These are phyloP conservation scores for Epirrita christyi DNA, from an alignment of 2,888 invertebrate genomes.

Conservation along the genomic window DNA sequence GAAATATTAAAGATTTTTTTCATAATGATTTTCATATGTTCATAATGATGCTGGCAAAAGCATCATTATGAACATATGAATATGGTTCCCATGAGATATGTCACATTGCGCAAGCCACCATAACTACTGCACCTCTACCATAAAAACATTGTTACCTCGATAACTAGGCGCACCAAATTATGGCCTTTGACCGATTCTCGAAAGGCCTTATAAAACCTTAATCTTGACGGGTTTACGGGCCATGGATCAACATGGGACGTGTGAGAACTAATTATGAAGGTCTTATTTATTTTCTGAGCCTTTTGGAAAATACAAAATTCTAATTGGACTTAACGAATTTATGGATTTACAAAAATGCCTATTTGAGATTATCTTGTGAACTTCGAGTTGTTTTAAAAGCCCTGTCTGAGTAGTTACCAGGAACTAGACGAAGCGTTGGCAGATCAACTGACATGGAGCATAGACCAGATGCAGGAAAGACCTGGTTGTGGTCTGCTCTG, in stretches of 20 bases:
- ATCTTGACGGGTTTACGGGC: constrained; percentile 48
- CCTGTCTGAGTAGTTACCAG: too few species aligned
- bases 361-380: constrained; percentile 5
- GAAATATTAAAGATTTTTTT: too few species aligned
- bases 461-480: too few species aligned
- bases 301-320: constrained; percentile 30
- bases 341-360: constrained; percentile 24
- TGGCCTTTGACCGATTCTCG: constrained; percentile 25
- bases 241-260: constrained; percentile 44
- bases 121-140: constrained; percentile 18
- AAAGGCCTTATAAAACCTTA: constrained; percentile 37
- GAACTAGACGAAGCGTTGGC: too few species aligned
- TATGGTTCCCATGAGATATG: constrained; percentile 7
- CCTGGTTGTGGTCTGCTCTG: too few species aligned
- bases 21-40: too few species aligned
- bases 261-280: constrained; percentile 57
- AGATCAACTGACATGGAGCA: too few species aligned
- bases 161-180: constrained; percentile 32
- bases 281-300: constrained; percentile 42
- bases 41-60: too few species aligned
- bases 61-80: too few species aligned
- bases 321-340: constrained; percentile 31
- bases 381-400: background rate
- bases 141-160: constrained; percentile 26
- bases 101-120: constrained; percentile 22